Conservation (phyloP, 2,888 invertebrate species). For the Torymus texanus region DNA sequence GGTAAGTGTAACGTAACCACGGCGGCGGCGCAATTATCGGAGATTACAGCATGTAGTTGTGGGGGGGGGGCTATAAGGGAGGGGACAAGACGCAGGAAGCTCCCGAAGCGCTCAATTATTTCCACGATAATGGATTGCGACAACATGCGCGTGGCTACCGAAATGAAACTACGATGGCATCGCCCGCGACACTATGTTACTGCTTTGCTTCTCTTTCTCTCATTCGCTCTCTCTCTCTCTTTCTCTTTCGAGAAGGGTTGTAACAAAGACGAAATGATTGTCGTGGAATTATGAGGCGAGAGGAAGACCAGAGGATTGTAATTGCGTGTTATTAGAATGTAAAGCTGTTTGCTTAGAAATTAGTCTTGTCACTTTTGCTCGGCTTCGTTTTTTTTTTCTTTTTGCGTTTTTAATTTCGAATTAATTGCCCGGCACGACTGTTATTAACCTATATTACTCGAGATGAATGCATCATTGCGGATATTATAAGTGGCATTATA, state of each 20-base stretch:
- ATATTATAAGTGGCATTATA: no score
- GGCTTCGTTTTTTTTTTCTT: no score
- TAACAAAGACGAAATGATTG: slow-evolving; percentile 10
- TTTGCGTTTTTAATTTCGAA: no score
- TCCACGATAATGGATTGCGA: slow-evolving; percentile 15
- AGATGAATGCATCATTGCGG: no score
- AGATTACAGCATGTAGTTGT: slow-evolving; percentile 47
- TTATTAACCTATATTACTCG: no score
- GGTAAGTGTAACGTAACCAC: slow-evolving; percentile 51
- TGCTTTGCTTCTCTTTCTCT: no score
- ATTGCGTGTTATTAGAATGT: background rate
- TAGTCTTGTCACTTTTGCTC: background rate
- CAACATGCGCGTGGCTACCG: background rate
- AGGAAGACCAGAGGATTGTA: background rate
- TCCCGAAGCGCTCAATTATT: slow-evolving; percentile 40
- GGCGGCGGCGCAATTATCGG: slow-evolving; percentile 44
- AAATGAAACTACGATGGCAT: slow-evolving; percentile 16
- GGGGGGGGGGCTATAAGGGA: slow-evolving; percentile 14
- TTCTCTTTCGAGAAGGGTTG: background rate
- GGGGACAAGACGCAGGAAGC: slow-evolving; percentile 36
- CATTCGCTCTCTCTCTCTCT: no score
- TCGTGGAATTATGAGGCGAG: background rate
- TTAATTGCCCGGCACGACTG: no score
- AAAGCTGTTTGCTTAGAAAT: background rate
- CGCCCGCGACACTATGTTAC: no score